Evolutionary conservation across 2,113 vertebrate genomes (phyloP), one percentile per base, ranked within the genome.

Genomic region (Grantiella picta): DNA sequence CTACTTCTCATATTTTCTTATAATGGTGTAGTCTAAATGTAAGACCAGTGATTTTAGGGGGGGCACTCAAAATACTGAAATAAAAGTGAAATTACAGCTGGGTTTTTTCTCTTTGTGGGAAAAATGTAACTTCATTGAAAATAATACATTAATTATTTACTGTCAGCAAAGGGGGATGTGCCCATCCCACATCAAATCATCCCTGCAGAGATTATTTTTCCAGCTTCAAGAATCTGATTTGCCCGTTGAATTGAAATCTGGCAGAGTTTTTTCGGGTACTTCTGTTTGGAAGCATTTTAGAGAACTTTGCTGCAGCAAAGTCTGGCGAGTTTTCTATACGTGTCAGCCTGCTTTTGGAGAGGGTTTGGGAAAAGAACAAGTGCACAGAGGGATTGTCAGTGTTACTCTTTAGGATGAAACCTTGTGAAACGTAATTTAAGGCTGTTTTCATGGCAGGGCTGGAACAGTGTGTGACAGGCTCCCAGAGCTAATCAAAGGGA

Each of bases 291-390:
- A 81, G 42, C 12, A 31, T 52, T 94, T 86, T n/a, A 35, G 59
- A 54, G 47, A 70, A 50, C 54, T 91, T 86, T 9, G 56, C 40
- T 63, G 50, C 25, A 7, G 36, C 33, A 23, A 57, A 77, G 35
- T 33, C 47, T 40, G 28, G n/a, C 2, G 6, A 69, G 27, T 11
- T 68, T 77, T 85, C 47, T 52, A 0, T n/a, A 12, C 0, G 0
- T 33, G 59, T 13, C 44, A 22, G 19, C 8, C 52, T 75, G 52
- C 69, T 82, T 89, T 52, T 54, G 60, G 77, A 60, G 57, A n/a
- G 44, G 36, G n/a, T 24, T 65, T 77, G 33, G 56, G 64, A 24
- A 23, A 27, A 49, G 29, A 47, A 33, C 12, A 60, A 73, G 18
- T 9, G 17, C 15, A 13, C 23, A 7, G 2, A 21, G 82, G 27